A percentile compares a stretch with the other conserved stretches of the same genome.
Conservation (phyloP, 35 echinoderm and acorn worm genomes). For the Diadema setosum region DNA sequence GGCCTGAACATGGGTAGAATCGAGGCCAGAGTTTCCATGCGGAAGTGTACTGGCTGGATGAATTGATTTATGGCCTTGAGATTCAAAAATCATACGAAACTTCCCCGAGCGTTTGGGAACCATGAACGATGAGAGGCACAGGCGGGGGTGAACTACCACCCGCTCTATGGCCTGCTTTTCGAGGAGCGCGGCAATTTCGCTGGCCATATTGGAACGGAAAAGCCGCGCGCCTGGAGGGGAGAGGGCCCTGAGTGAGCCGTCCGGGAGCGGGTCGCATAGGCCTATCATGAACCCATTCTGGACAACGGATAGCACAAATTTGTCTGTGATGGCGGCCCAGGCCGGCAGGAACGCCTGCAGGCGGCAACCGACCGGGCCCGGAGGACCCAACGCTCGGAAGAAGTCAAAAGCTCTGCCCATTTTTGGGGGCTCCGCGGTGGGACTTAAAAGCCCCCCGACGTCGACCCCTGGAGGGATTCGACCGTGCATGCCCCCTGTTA, state of each 20-base stretch:
- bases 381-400: background rate
- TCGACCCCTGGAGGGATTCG: too few relatives aligned
- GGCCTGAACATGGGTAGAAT: background rate
- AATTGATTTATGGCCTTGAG: background rate
- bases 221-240: too few relatives aligned
- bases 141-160: background rate
- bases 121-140: background rate
- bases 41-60: too few relatives aligned
- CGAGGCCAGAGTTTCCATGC: background rate
- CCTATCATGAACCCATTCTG: too few relatives aligned
- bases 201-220: too few relatives aligned
- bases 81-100: background rate
- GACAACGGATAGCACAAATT: too few relatives aligned
- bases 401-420: background rate
- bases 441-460: background rate
- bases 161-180: background rate
- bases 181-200: background rate
- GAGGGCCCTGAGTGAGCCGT: too few relatives aligned
- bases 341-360: background rate
- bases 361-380: background rate
- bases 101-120: background rate
- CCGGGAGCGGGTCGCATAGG: too few relatives aligned
- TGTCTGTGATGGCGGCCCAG: too few relatives aligned
- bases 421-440: too few relatives aligned
- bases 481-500: too few relatives aligned